These are phyloP conservation scores for Lanius collurio DNA, from an alignment of 2,113 vertebrate species.

Conservation along the genomic window DNA sequence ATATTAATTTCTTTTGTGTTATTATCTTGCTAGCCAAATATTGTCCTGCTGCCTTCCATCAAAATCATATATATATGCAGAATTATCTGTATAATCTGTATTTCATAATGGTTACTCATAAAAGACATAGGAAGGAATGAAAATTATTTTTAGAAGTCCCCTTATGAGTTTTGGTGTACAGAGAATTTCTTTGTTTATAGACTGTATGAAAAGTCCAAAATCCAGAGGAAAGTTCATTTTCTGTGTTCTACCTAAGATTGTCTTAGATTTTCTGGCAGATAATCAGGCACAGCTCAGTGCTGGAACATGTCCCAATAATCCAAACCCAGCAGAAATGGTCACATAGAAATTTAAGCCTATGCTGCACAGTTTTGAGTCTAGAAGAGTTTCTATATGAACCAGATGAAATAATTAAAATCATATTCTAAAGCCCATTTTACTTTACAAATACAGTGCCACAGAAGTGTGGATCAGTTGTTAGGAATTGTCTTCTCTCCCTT, in stretches of 20 bases:
- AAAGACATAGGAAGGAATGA: background rate
- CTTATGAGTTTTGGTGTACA: background rate
- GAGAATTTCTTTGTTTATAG: background rate
- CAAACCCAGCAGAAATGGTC: background rate
- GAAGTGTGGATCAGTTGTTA: background rate
- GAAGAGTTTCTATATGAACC: background rate
- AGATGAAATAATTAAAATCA: conserved; percentile 30
- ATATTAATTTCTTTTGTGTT: background rate
- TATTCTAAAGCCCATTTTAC: background rate
- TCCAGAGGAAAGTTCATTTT: background rate
- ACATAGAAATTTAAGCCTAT: background rate
- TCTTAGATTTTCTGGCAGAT: background rate
- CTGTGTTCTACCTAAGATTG: background rate
- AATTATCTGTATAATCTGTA: background rate
- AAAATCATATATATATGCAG: background rate
- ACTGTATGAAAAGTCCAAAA: background rate
- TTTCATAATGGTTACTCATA: background rate
- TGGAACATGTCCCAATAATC: background rate
- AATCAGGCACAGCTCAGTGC: background rate
- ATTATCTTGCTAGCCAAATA: background rate
- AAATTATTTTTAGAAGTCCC: background rate
- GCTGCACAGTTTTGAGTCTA: background rate
- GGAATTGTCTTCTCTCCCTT: background rate
- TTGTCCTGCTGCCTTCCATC: background rate
- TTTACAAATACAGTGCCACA: background rate